phyloP scores from a whole-genome alignment of 2,113 vertebrate species.

The Paralichthys olivaceus region DNA sequence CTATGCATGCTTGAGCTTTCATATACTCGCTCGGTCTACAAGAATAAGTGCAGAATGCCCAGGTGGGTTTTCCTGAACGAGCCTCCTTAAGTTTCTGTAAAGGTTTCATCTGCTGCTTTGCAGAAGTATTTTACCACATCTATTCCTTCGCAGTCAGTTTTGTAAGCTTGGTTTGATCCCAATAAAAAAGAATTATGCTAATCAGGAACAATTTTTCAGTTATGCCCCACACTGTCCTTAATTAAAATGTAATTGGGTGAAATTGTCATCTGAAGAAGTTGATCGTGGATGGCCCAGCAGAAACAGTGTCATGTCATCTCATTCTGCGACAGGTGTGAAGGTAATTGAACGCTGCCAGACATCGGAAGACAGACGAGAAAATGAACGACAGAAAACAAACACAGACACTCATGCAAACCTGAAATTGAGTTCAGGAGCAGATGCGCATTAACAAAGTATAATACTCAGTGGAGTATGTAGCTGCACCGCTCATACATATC shows the following conservation, averaged over 20 bases:
- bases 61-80: constrained; percentile 53
- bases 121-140: neutral
- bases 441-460: neutral
- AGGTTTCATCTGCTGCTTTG: neutral
- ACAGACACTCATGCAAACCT: neutral
- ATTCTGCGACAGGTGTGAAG: constrained; percentile 50
- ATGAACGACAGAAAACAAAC: constrained; percentile 18
- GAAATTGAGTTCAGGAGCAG: neutral
- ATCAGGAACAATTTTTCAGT: constrained; percentile 49
- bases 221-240: constrained; percentile 43
- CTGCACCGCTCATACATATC: too few species aligned
- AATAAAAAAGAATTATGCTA: constrained; percentile 47
- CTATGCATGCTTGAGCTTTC: constrained; percentile 40
- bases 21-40: constrained; percentile 26
- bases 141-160: constrained; percentile 1
- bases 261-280: constrained; percentile 49
- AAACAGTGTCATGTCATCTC: constrained; percentile 37
- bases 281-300: constrained; percentile 44
- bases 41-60: constrained; percentile 58
- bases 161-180: constrained; percentile 17
- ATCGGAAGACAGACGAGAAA: constrained; percentile 10
- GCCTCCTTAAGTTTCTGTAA: constrained; percentile 42
- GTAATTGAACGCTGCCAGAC: constrained; percentile 48
- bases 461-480: too few species aligned
- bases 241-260: constrained; percentile 66